Evolutionary conservation across 1,140 invertebrate species (phyloP), one percentile per base, ranked within the genome.

Genomic region (Platyura marginata): DNA sequence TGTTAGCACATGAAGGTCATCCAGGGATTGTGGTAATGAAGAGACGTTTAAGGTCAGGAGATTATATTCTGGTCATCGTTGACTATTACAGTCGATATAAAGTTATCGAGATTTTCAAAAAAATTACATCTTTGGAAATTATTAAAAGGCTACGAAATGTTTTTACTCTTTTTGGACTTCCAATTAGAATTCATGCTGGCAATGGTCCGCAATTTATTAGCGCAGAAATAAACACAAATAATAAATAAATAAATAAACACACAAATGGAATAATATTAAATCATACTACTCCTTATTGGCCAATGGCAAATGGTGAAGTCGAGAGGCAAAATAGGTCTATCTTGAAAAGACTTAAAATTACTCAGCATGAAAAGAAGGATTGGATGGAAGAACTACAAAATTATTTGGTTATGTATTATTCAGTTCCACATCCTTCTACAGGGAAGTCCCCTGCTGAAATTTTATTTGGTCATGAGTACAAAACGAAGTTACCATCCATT

Each of bases 381-480:
- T 50, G 42, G 43, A 40, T 48, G 44, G 44, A 51, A 15, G 46
- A 45, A 36, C 21, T 55, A 29, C 33, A 43, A 10, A 46, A 51
- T 11, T 58, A 53, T 43, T 35, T 56, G 2, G 42, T 53, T 19
- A 58, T 57, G 55, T 60, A 60, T 40, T 54, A 51, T 15, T 44
- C 44, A 18, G 58, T 54, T 13, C 55, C 53, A 3, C 56, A 57
- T 44, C 44, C 51, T 3, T 46, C 49, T 2, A 59, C 56, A 10
- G 55, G 57, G 23, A 54, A 53, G 47, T 50, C 58, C 2, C 59
- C 61, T 5, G 45, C 55, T 2, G 55, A 59, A 51, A 37, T 62
- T 21, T 47, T 64, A 8, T 61, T 56, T 36, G 42, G 43, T 20
- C 40, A 54, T 41, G 45, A 50, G 20, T 46, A 51, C 21, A 43